A percentile compares a stretch with the other conserved stretches of the same genome.
phyloP scores from a whole-genome alignment of 2,797 vertebrate genomes.

The Hipposideros larvatus region DNA sequence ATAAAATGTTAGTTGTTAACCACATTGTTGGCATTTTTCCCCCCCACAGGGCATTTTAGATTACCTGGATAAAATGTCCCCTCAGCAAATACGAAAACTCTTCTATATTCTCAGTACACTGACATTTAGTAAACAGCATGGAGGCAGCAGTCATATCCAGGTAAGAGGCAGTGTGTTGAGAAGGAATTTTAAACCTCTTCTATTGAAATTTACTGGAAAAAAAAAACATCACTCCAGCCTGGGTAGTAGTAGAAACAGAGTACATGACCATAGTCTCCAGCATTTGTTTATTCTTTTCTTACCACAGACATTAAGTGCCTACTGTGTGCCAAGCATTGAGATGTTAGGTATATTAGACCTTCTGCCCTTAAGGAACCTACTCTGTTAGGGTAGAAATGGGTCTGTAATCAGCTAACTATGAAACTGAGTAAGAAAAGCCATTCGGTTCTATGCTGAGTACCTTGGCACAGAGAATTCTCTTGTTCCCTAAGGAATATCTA shows the following conservation, averaged over 20 bases:
- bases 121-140: conserved; percentile 93
- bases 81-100: conserved; percentile 95
- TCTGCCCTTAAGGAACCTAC: neutral
- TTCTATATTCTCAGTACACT: conserved; percentile 94
- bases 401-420: neutral
- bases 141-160: conserved; percentile 94
- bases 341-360: neutral
- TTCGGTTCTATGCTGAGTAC: neutral
- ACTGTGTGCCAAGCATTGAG: neutral
- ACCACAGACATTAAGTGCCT: neutral
- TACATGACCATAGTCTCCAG: neutral
- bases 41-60: conserved; percentile 94
- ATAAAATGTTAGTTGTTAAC: neutral
- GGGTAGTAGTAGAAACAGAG: neutral
- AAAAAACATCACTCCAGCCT: neutral
- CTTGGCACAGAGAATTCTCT: neutral
- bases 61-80: conserved; percentile 95
- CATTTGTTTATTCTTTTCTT: neutral
- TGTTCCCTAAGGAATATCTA: neutral
- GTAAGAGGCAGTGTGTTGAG: conserved; percentile 84
- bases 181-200: neutral
- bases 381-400: neutral
- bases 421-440: neutral
- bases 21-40: conserved; percentile 40
- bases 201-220: neutral